Evolutionary conservation across 1,140 invertebrate genomes (phyloP), one percentile per base, ranked within the genome.

Genomic region (Temnothorax nylanderi): DNA sequence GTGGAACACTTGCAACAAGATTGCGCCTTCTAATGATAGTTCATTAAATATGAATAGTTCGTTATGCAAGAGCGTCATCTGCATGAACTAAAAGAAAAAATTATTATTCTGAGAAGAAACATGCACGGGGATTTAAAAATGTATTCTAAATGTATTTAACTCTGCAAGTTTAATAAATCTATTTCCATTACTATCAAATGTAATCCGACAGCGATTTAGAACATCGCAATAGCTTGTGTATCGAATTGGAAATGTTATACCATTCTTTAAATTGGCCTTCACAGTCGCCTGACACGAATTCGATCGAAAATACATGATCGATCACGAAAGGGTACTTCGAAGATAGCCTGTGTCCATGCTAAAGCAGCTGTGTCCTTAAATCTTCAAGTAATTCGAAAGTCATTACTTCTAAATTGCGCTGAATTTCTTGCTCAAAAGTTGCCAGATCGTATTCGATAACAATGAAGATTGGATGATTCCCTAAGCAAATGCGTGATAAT

Each of bases 221-320:
- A 26, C 7, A 13, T 51, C 3, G 5, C 3, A 56, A 32, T 34
- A 7, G 32, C n/a, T 76, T 54, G 18, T 49, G 21, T 65, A 34
- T 0, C 16, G 13, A 80, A 65, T 18, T 78, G 26, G 18, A 78
- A 78, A 49, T 21, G 18, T 78, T 21, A 41, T 44, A 26, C 21
- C 2, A 3, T 18, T 54, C 11, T 67, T 51, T 49, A 0, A 2
- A 78, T 67, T 21, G 32, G n/a, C 44, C 32, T 65, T 51, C 37
- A 18, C 41, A 77, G 5, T n/a, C 18, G 32, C 13, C 21, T 67
- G 13, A 49, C 3, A 32, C 21, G 0, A 76, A 76, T 76, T 3
- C n/a, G 21, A 44, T 44, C 47, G n/a, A 51, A 77, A 77, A 77
- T 49, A n/a, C 5, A 37, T 64, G 60, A 37, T 78, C 26, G 34